Evolutionary conservation across 2,797 vertebrate species (phyloP).

Genomic region (Anisognathus igniventris): DNA sequence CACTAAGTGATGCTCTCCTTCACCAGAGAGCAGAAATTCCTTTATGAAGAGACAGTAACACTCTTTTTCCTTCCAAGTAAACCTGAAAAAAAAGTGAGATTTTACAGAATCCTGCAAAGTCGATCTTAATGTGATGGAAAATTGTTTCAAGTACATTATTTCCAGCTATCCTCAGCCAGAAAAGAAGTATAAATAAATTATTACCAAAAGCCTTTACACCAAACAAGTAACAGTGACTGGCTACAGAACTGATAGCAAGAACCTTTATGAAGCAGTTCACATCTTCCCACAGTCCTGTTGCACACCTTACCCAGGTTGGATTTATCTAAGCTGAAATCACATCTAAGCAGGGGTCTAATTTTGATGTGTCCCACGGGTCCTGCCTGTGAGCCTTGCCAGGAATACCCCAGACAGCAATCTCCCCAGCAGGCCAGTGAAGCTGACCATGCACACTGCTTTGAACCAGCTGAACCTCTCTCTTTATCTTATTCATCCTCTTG

Average conservation of each 20-base stretch:
- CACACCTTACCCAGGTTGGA: not conserved
- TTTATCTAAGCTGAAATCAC: not conserved
- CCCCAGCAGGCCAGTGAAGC: not conserved
- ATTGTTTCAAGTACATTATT: not conserved
- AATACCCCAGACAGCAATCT: accelerated
- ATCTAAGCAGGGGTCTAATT: not conserved
- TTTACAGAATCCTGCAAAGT: not conserved
- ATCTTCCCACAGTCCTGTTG: not conserved
- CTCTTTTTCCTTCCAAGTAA: not conserved
- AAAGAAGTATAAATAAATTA: not conserved
- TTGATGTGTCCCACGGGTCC: not conserved
- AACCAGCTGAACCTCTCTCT: not conserved
- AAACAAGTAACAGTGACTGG: not conserved
- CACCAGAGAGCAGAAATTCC: not conserved
- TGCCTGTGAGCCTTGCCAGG: not conserved
- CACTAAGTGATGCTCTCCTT: not conserved
- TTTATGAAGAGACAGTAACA: not conserved
- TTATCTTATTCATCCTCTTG: not conserved
- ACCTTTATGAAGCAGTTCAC: not conserved
- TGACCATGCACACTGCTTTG: not conserved
- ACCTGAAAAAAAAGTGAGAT: not conserved
- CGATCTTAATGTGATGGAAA: not conserved
- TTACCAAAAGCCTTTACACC: not conserved
- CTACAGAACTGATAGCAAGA: not conserved
- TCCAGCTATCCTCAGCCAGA: not conserved